Conservation (phyloP, 2,888 invertebrate genomes). For the Itoplectis maculator region DNA sequence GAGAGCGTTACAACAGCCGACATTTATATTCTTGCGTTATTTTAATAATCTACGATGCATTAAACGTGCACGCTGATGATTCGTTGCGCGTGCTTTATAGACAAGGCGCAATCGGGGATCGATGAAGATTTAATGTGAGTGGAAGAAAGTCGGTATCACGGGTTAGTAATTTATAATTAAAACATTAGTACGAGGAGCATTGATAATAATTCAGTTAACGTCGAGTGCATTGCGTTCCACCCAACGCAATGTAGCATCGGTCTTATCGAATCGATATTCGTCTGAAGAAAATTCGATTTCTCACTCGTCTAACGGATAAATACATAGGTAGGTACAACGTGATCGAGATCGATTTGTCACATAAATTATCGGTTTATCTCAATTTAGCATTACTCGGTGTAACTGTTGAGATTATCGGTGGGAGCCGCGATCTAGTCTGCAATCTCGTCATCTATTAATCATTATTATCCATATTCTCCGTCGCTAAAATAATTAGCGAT, state of each 20-base stretch:
- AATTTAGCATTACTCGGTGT: constrained; percentile 42
- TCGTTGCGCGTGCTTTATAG: constrained; percentile 49
- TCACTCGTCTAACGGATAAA: constrained; percentile 45
- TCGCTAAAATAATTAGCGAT: constrained; percentile 40
- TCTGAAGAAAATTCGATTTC: constrained; percentile 4
- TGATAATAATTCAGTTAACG: constrained; percentile 14
- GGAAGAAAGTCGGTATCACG: constrained; percentile 48
- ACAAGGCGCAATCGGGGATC: constrained; percentile 45
- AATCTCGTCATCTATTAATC: constrained; percentile 7
- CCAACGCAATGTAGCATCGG: neutral
- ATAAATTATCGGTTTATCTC: constrained; percentile 37
- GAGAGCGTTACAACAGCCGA: constrained; percentile 69
- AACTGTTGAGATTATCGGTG: constrained; percentile 20
- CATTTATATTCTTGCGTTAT: constrained; percentile 61
- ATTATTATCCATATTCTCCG: constrained; percentile 9
- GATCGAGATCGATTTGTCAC: constrained; percentile 24
- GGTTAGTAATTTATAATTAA: constrained; percentile 13
- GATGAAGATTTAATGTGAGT: constrained; percentile 33
- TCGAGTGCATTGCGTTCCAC: neutral
- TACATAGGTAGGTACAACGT: constrained; percentile 58
- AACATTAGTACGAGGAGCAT: constrained; percentile 4
- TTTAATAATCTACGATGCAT: constrained; percentile 50
- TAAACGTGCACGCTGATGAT: constrained; percentile 32
- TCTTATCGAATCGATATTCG: constrained; percentile 4
- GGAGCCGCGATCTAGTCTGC: constrained; percentile 8